A percentile compares a stretch with the other conserved stretches of the same genome.
Evolutionary conservation across 2,797 vertebrate species (phyloP).

Genomic region (Pelodytes ibericus): DNA sequence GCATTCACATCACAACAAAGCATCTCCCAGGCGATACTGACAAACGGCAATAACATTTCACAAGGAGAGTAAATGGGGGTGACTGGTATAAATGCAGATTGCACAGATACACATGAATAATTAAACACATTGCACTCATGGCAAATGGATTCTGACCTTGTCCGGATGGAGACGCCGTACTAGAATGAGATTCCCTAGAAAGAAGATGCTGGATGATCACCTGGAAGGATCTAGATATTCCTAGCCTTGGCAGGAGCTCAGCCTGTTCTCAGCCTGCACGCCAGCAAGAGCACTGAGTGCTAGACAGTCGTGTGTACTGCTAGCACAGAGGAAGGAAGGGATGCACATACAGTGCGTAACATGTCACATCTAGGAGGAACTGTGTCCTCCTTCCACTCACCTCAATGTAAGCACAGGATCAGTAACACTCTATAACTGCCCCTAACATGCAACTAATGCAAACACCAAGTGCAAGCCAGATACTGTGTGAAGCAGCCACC

Average conservation of each 20-base stretch:
- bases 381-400: too few relatives aligned
- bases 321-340: not conserved
- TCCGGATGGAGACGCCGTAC: not conserved
- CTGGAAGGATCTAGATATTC: not conserved
- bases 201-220: conserved; percentile 19
- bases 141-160: conserved; percentile 31
- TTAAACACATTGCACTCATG: not conserved
- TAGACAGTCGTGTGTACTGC: not conserved
- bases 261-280: not conserved
- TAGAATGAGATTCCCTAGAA: conserved; percentile 19
- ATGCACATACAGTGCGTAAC: not conserved
- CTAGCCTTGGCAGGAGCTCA: not conserved
- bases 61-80: too few relatives aligned
- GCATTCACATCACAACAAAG: too few relatives aligned
- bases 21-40: too few relatives aligned
- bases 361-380: not conserved
- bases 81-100: not conserved
- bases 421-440: too few relatives aligned
- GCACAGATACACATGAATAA: not conserved
- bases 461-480: too few relatives aligned
- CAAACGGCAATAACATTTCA: too few relatives aligned
- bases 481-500: too few relatives aligned
- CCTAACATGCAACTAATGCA: too few relatives aligned
- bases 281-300: conserved; percentile 2
- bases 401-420: too few relatives aligned